A percentile compares a stretch with the other conserved stretches of the same genome.
phyloP scores from a whole-genome alignment of 2,888 invertebrate genomes.

The Empis stercorea region DNA sequence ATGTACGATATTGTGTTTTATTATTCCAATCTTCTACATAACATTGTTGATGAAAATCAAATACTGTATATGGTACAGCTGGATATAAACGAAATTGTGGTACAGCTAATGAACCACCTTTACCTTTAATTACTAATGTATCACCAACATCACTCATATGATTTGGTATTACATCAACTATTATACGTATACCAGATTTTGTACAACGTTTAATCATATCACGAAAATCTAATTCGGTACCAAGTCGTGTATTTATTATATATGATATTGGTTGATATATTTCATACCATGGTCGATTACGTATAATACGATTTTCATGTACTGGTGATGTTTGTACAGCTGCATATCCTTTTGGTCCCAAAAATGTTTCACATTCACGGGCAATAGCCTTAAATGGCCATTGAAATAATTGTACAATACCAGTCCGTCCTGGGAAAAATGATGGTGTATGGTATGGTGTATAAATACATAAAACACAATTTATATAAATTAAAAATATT shows the following conservation, averaged over 20 bases:
- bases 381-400: constrained; percentile 67
- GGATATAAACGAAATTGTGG: constrained; percentile 2
- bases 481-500: too few relatives aligned
- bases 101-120: neutral
- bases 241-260: constrained; percentile 2
- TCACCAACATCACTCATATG: constrained; percentile 1
- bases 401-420: constrained; percentile 58
- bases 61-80: constrained; percentile 1
- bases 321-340: constrained; percentile 53
- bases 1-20: constrained; percentile 1
- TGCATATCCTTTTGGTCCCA: constrained; percentile 49
- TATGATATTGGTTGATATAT: constrained; percentile 7
- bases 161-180: constrained; percentile 3
- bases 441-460: neutral
- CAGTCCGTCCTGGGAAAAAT: constrained; percentile 36
- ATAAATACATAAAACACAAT: too few relatives aligned
- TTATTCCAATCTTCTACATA: neutral
- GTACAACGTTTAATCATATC: constrained; percentile 5
- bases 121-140: neutral
- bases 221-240: constrained; percentile 1
- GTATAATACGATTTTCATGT: constrained; percentile 49
- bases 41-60: constrained; percentile 3
- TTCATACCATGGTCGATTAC: constrained; percentile 60
- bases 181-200: constrained; percentile 1
- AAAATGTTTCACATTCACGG: constrained; percentile 50